Evolutionary conservation across 2,797 vertebrate species (phyloP).

Genomic region (Gymnothorax reevesii): DNA sequence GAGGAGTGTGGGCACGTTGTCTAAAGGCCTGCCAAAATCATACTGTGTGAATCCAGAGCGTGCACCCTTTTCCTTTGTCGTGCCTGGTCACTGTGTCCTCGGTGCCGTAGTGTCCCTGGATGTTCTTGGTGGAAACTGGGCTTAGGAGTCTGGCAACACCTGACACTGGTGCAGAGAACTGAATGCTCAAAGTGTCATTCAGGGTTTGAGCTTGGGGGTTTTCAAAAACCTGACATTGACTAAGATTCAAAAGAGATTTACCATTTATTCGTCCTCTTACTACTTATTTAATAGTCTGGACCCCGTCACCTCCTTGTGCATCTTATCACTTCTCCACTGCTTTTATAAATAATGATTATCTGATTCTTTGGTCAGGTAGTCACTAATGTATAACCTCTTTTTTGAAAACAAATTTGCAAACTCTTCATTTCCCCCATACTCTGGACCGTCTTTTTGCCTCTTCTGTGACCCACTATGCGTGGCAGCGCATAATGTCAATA

Average conservation of each 20-base stretch:
- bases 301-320: background rate
- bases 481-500: background rate
- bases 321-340: background rate
- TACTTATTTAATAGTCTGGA: background rate
- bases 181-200: background rate
- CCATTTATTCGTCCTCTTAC: background rate
- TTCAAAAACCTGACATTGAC: background rate
- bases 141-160: background rate
- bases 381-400: background rate
- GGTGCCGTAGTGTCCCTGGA: background rate
- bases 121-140: background rate
- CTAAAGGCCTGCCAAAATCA: constrained; percentile 61
- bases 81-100: background rate
- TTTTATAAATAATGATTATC: background rate
- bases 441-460: background rate
- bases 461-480: constrained; percentile 2
- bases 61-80: background rate
- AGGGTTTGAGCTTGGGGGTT: background rate
- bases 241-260: background rate
- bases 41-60: constrained; percentile 27
- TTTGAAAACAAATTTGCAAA: background rate
- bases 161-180: background rate
- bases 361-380: background rate
- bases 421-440: background rate
- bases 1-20: constrained; percentile 38